Base-by-base conservation (phyloP, 2,113 vertebrate species). In the Meleagris gallopavo region DNA sequence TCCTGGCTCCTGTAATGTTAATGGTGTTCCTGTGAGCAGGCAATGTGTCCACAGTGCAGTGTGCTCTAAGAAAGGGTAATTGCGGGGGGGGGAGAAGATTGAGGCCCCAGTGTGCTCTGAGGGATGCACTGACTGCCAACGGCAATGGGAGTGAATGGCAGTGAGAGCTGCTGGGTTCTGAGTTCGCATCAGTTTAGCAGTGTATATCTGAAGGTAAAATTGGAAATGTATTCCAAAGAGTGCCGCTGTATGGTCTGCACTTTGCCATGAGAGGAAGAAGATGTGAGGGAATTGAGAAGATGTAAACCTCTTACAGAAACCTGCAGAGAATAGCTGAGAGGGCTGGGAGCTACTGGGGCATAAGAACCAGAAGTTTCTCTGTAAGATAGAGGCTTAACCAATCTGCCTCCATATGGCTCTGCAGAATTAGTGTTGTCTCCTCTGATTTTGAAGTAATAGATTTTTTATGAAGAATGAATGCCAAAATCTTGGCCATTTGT, bases 161-260 rank as follows among this genome's bases (percentile, higher is more conserved):
- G 76, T 95, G 95, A 83, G 93, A 94, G 90, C 88, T 88, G 90
- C 70, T 1, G 0, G 36, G 62, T 70, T 86, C 73, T 93, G 81
- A 93, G 90, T 92, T 90, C 77, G 90, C 94, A 90, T 95, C 92
- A 94, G 86, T 94, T 96, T 92, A 96, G 86, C 74, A 43, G 80
- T 17, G 13, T 75, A 77, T 80, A 30, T 86, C 88, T 75, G 73
- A 71, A 83, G 77, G 54, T 80, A 72, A n/a, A 88, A 92, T 96
- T 94, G 94, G 92, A 94, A 92, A 81, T 72, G 57, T 67, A 66
- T 76, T 89, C 50, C 86, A 79, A 61, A 38, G n/a, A 43, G 67
- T 67, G 67, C 80, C 32, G 10, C 54, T 52, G 69, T 3, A 3
- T 0, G 2, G 54, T 32, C 46, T 81, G 64, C 18, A 57, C 57